Evolutionary conservation across 2,797 vertebrate species (phyloP).

Genomic region (Meriones psammophilus): DNA sequence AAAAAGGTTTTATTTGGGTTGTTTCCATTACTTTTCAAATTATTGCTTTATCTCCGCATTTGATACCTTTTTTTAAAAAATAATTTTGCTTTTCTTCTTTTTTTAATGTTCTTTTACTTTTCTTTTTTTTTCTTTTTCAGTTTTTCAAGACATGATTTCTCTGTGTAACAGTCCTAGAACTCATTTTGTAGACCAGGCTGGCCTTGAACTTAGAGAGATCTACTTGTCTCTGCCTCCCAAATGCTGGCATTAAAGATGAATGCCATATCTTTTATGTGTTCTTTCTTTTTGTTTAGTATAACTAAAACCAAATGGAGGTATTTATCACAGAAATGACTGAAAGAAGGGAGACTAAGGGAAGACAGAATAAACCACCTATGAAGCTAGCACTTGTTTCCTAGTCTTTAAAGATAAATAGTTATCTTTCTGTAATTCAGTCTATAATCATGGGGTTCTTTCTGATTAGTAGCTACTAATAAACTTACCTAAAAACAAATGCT

Average conservation of each 20-base stretch:
- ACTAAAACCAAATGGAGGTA: constrained; percentile 19
- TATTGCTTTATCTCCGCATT: constrained; percentile 29
- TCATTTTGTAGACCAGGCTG: too few relatives aligned
- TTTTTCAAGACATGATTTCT: too few relatives aligned
- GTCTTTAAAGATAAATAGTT: background rate
- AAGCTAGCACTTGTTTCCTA: background rate
- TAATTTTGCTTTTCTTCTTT: too few relatives aligned
- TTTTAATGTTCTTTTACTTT: too few relatives aligned
- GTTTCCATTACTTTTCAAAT: background rate
- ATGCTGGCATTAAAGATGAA: too few relatives aligned
- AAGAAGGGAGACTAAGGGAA: background rate
- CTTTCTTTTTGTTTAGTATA: constrained; percentile 28
- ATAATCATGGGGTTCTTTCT: background rate
- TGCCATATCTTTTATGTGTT: background rate
- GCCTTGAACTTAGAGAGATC: too few relatives aligned
- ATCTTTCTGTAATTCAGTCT: background rate
- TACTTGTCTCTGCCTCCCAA: too few relatives aligned
- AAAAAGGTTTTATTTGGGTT: too few relatives aligned
- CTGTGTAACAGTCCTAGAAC: too few relatives aligned
- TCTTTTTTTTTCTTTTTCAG: too few relatives aligned
- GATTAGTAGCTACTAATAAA: background rate
- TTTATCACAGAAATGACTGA: constrained; percentile 25
- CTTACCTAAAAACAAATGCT: background rate
- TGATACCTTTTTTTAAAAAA: background rate
- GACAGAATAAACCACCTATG: too few relatives aligned